Evolutionary conservation across 2,888 invertebrate species (phyloP), one percentile per base, ranked within the genome.

Genomic region (Neoaliturus tenellus): DNA sequence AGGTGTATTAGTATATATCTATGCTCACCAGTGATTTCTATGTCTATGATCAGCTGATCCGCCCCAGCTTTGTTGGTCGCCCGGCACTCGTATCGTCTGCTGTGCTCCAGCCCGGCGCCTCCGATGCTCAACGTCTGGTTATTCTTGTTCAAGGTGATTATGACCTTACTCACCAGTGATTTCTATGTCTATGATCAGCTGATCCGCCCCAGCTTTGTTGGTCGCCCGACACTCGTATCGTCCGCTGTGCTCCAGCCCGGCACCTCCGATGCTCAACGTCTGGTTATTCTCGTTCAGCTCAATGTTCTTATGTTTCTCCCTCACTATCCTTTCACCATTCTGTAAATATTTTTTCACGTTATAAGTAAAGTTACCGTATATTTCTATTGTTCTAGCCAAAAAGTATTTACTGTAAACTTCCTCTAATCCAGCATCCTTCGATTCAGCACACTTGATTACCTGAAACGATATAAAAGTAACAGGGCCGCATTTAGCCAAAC

Each of bases 61-160:
- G 25, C 2, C 20, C 62, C 62, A 4, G 80, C 58, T 33, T 58
- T 80, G 39, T 80, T 80, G 31, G 20, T n/a, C n/a, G 51, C 80
- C 6, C 31, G 51, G n/a, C 51, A 80, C 33, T 55, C 23, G n/a
- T 58, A 58, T 55, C 31, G 14, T 14, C 58, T 23, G 20, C 55
- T 80, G 20, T 80, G 55, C 58, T 55, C 58, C 25, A 23, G 2
- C 2, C 23, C 62, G 6, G 31, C 62, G 3, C 62, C 62, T 62
- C 62, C 62, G 17, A 62, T 62, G 12, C 31, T 62, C 62, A 62
- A n/a, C 12, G 62, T 31, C 80, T 55, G 80, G 80, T 33, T 80
- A 35, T 23, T 58, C 51, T 55, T n/a, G n/a, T n/a, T n/a, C n/a
- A n/a, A n/a, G n/a, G n/a, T n/a, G n/a, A n/a, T n/a, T n/a, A n/a